Evolutionary conservation across 2,113 vertebrate species (phyloP).

Genomic region (Hyla sarda): DNA sequence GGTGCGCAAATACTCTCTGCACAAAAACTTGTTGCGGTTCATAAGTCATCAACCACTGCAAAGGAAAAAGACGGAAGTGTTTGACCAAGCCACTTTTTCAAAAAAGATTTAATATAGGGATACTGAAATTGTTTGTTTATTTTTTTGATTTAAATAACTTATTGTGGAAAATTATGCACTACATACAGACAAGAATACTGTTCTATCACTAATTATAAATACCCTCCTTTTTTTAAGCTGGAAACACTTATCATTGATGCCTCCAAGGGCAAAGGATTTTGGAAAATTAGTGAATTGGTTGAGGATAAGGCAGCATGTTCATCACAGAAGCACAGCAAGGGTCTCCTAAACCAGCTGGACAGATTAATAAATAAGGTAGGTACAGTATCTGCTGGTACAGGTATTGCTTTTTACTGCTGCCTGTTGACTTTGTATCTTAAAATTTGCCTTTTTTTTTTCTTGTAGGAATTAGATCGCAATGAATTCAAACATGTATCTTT

Average conservation of each 20-base stretch:
- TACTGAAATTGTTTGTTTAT: too few species aligned
- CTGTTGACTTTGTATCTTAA: not conserved
- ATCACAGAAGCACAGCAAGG: slow-evolving; percentile 67
- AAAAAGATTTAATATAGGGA: too few species aligned
- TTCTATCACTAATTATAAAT: too few species aligned
- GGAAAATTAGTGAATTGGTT: slow-evolving; percentile 68
- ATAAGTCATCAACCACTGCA: too few species aligned
- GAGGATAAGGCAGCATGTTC: slow-evolving; percentile 58
- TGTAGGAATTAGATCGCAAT: slow-evolving; percentile 79
- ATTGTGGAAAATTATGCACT: too few species aligned
- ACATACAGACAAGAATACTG: too few species aligned
- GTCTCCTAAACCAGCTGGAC: slow-evolving; percentile 68
- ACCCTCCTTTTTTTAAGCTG: slow-evolving; percentile 62
- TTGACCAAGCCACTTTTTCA: too few species aligned
- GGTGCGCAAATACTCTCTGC: too few species aligned
- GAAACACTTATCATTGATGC: slow-evolving; percentile 67
- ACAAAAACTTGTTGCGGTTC: too few species aligned
- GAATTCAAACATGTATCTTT: slow-evolving; percentile 72
- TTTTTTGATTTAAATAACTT: too few species aligned
- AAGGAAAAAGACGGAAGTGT: too few species aligned
- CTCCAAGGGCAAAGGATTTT: slow-evolving; percentile 70
- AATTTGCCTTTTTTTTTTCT: slow-evolving; percentile 5
- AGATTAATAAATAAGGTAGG: slow-evolving; percentile 69
- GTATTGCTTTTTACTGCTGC: not conserved
- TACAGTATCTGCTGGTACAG: not conserved